Percentiles rank a stretch among this genome's conserved stretches.
phyloP scores from a whole-genome alignment of 2,888 invertebrate species.

The Andrena flavipes region DNA sequence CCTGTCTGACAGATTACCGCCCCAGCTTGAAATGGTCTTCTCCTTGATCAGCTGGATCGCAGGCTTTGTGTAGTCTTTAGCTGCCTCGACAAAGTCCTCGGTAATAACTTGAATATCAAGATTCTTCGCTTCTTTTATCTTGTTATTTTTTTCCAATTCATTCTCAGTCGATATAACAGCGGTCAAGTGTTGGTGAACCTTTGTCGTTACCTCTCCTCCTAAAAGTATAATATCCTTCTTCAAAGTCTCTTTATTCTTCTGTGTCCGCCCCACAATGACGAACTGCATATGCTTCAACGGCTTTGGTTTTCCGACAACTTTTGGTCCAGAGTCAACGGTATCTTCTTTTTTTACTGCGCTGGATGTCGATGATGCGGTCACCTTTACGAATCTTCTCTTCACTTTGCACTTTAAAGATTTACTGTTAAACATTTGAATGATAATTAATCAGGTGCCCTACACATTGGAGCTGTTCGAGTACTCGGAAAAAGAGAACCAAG shows the following conservation, averaged over 20 bases:
- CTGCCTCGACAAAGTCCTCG: constrained; percentile 90
- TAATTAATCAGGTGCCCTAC: neutral
- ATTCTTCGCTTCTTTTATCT: constrained; percentile 89
- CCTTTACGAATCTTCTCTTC: constrained; percentile 87
- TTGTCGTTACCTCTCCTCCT: constrained; percentile 91
- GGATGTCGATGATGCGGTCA: constrained; percentile 85
- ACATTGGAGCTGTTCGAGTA: too few relatives aligned
- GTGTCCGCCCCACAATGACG: constrained; percentile 88
- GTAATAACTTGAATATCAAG: constrained; percentile 93
- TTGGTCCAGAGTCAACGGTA: constrained; percentile 86
- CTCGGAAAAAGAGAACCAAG: too few relatives aligned
- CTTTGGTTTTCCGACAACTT: constrained; percentile 88
- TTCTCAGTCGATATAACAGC: constrained; percentile 91
- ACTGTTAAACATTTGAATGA: constrained; percentile 55
- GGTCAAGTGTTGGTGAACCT: constrained; percentile 88
- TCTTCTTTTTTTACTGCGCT: constrained; percentile 86
- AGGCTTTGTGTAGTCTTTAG: constrained; percentile 87
- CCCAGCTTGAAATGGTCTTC: constrained; percentile 93
- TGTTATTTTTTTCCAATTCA: constrained; percentile 85
- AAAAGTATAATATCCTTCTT: constrained; percentile 90
- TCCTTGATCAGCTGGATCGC: constrained; percentile 89
- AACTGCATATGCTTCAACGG: constrained; percentile 93
- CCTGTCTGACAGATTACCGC: constrained; percentile 88
- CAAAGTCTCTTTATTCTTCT: constrained; percentile 87
- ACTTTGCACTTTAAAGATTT: constrained; percentile 87